Evolutionary conservation across 2,113 vertebrate genomes (phyloP).

Genomic region (Rhinoderma darwinii): DNA sequence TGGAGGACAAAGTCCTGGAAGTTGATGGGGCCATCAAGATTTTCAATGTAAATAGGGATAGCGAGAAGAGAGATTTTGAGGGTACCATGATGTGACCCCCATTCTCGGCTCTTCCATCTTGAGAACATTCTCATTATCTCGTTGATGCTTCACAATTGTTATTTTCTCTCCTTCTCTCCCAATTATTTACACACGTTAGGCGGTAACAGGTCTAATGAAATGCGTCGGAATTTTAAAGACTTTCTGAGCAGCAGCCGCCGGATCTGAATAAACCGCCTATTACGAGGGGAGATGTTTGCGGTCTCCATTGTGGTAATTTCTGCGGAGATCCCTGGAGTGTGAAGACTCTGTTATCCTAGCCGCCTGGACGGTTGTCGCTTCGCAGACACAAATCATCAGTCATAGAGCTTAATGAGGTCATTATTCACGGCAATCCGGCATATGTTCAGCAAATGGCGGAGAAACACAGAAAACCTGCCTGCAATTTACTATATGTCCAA

Average conservation of each 20-base stretch:
- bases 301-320: not conserved
- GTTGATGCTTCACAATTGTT: too few species aligned
- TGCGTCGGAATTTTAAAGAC: not conserved
- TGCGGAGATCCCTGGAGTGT: not conserved
- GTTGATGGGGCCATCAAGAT: too few species aligned
- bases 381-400: constrained; percentile 29
- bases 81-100: too few species aligned
- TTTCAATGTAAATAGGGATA: not conserved
- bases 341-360: constrained; percentile 4
- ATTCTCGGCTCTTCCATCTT: too few species aligned
- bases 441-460: constrained; percentile 22
- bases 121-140: too few species aligned
- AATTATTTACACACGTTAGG: not conserved
- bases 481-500: not conserved
- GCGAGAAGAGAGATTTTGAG: too few species aligned
- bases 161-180: not conserved
- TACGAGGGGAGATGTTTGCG: not conserved
- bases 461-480: not conserved
- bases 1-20: too few species aligned
- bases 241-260: not conserved
- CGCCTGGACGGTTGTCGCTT: not conserved
- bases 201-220: not conserved
- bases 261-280: not conserved
- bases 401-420: constrained; percentile 38
- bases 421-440: constrained; percentile 29